A percentile compares a stretch with the other conserved stretches of the same genome.
These are phyloP conservation scores for Darevskia nairensis DNA, from an alignment of 2,797 vertebrate genomes.

Conservation along the genomic window DNA sequence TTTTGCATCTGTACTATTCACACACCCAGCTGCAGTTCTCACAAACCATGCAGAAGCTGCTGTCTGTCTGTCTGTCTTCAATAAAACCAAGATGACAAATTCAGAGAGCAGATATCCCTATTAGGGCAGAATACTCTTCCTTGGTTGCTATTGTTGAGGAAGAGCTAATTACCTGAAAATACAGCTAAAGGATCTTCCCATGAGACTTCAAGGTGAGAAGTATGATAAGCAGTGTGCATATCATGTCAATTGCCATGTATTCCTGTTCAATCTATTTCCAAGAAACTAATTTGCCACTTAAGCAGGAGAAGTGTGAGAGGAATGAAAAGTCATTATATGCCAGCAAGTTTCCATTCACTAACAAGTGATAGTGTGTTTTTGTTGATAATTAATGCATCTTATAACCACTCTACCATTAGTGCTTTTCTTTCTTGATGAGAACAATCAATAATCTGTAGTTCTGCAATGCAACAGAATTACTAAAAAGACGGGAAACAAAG, in stretches of 20 bases:
- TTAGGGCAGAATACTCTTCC: constrained; percentile 18
- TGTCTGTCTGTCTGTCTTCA: constrained; percentile 4
- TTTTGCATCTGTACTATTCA: neutral
- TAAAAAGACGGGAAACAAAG: neutral
- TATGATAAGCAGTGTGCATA: neutral
- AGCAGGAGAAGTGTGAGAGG: rapidly evolving
- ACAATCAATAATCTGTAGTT: neutral
- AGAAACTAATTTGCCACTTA: neutral
- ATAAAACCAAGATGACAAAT: neutral
- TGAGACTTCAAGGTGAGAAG: constrained; percentile 11
- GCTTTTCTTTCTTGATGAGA: neutral
- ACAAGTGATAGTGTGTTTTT: neutral
- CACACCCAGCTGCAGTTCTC: neutral
- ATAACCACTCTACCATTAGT: neutral
- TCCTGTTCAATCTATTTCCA: neutral
- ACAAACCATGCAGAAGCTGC: neutral
- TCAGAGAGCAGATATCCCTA: neutral
- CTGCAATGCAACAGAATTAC: constrained; percentile 19
- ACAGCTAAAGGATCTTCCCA: neutral
- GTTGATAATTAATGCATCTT: neutral
- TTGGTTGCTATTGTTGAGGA: constrained; percentile 4
- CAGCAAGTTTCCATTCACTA: neutral
- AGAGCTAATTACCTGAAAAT: constrained; percentile 18
- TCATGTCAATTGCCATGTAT: neutral
- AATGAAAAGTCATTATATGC: rapidly evolving